Evolutionary conservation across 2,888 invertebrate species (phyloP).

Genomic region (Apamea anceps): DNA sequence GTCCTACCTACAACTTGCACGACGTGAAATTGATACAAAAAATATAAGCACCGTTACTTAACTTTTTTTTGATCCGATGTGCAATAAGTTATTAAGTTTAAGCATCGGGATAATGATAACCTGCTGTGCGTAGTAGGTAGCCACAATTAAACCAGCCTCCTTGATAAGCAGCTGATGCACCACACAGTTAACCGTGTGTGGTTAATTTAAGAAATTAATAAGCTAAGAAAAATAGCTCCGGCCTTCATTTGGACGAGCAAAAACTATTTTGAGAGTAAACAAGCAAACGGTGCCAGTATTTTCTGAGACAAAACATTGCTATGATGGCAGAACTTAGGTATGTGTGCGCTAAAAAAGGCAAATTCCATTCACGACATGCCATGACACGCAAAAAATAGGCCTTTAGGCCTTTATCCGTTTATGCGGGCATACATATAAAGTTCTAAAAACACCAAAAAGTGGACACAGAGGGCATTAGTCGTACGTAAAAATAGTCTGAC

Average conservation of each 20-base stretch:
- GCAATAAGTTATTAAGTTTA: conserved; percentile 47
- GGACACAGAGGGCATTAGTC: conserved; percentile 58
- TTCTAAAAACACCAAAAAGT: conserved; percentile 50
- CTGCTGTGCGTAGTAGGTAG: conserved; percentile 51
- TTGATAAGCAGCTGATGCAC: conserved; percentile 45
- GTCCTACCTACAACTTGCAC: not conserved
- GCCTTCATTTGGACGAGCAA: conserved; percentile 14
- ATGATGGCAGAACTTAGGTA: not conserved
- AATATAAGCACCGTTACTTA: conserved; percentile 21
- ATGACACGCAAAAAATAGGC: conserved; percentile 29
- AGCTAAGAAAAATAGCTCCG: conserved; percentile 5
- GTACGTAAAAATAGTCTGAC: conserved; percentile 55
- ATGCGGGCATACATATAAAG: conserved; percentile 38
- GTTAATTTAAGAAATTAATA: conserved; percentile 40
- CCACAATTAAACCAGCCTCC: conserved; percentile 38
- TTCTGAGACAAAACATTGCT: conserved; percentile 20
- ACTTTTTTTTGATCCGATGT: conserved; percentile 9
- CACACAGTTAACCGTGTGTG: not conserved
- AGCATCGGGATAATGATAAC: conserved; percentile 49
- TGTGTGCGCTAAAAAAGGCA: conserved; percentile 1
- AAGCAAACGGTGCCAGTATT: not conserved
- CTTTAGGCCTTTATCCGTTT: conserved; percentile 28
- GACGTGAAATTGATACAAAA: conserved; percentile 23
- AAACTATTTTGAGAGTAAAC: conserved; percentile 23
- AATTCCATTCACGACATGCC: conserved; percentile 12